Percentiles rank a stretch among this genome's conserved stretches.
These are phyloP conservation scores for Emmelina monodactyla DNA, from an alignment of 2,888 invertebrate genomes.

Conservation along the genomic window DNA sequence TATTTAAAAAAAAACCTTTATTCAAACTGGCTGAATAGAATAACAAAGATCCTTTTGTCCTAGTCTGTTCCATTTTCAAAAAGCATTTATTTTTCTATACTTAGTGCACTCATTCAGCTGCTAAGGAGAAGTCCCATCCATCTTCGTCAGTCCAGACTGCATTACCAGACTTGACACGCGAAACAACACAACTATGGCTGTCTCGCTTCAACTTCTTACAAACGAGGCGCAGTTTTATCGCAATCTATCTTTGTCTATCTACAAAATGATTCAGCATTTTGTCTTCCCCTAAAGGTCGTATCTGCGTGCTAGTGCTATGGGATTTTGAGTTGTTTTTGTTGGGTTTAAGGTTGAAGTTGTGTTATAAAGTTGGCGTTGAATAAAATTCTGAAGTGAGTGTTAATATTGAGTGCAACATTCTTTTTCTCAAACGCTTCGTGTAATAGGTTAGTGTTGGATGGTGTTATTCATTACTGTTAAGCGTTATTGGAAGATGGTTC, in stretches of 20 bases:
- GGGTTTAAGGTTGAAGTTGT: slow-evolving; percentile 15
- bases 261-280: slow-evolving; percentile 50
- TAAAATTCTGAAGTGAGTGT: slow-evolving; percentile 48
- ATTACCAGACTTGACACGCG: slow-evolving; percentile 33
- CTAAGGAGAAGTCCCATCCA: slow-evolving; percentile 46
- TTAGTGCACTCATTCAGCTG: slow-evolving; percentile 39
- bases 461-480: no score
- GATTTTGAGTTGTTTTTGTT: slow-evolving; percentile 15
- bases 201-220: slow-evolving; percentile 29
- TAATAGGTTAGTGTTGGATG: no score
- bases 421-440: no score
- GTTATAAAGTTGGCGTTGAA: slow-evolving; percentile 19
- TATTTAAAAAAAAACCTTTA: no score
- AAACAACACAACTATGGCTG: slow-evolving; percentile 22
- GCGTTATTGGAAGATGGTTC: no score
- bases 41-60: no score
- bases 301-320: slow-evolving; percentile 1
- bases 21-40: no score
- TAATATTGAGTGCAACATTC: slow-evolving; percentile 41
- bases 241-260: slow-evolving; percentile 32
- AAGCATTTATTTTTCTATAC: slow-evolving; percentile 20
- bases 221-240: slow-evolving; percentile 22
- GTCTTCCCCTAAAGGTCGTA: slow-evolving; percentile 20
- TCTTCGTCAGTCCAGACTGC: slow-evolving; percentile 56
- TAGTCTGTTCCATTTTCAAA: no score